These are phyloP conservation scores for Fopius arisanus DNA, from an alignment of 1,140 invertebrate species.

Conservation along the genomic window DNA sequence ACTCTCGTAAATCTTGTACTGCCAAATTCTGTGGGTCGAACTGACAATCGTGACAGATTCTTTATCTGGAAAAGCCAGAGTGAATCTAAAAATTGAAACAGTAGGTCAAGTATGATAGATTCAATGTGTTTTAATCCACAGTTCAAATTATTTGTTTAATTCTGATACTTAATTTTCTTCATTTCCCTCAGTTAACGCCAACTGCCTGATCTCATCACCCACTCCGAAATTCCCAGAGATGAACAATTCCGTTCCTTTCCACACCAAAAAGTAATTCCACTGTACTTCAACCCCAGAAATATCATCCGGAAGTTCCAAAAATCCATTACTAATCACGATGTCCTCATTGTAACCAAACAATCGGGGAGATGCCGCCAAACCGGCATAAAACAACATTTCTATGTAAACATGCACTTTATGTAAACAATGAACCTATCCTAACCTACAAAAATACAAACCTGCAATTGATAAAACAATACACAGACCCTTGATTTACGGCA, in stretches of 20 bases:
- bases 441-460: neutral
- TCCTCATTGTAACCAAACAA: neutral
- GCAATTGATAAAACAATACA: too few species aligned
- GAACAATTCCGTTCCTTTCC: neutral
- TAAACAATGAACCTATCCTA: neutral
- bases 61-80: neutral
- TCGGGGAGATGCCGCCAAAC: neutral
- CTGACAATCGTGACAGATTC: conserved; percentile 44
- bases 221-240: neutral
- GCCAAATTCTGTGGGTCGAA: conserved; percentile 49
- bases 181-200: neutral
- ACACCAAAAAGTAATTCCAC: neutral
- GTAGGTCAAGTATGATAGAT: neutral
- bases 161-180: neutral
- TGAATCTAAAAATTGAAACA: neutral
- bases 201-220: neutral
- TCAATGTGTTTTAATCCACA: neutral
- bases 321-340: neutral
- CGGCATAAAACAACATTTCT: neutral
- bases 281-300: neutral
- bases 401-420: neutral
- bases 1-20: conserved; percentile 50
- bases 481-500: too few species aligned
- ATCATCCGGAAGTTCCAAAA: neutral
- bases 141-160: neutral